Evolutionary conservation across 2,888 invertebrate species (phyloP), one percentile per base, ranked within the genome.

Genomic region (Lepidocyrtoides sp.): DNA sequence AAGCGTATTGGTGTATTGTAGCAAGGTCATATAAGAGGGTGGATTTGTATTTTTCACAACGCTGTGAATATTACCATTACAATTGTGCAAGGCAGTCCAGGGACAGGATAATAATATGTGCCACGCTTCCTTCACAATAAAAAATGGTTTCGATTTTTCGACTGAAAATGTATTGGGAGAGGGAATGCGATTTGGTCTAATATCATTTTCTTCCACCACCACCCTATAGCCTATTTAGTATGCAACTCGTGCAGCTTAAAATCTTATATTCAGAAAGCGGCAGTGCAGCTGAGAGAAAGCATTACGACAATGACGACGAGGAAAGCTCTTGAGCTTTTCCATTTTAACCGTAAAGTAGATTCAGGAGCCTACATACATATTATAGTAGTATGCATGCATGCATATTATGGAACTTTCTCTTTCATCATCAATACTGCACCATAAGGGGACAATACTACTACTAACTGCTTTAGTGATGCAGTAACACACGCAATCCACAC

Each of bases 221-320:
- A 26, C 32, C 48, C 41, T 29, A 17, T n/a, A 32, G 14, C 29
- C 82, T 83, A 14, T 83, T 83, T 83, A 66, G 82, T 66, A 84
- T 84, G 51, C 84, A 69, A 69, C 72, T 72, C 84, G 20, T 69
- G 84, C 44, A 48, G 84, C 84, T 72, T 84, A 51, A 69, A 84
- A 69, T 84, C 72, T 54, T 69, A 84, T 32, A 63, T 44, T 63
- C 82, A 63, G n/a, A n/a, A n/a, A n/a, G n/a, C n/a, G n/a, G 41
- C 32, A 66, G 66, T 44, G 72, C 23, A 17, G 44, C 20, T 17
- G 23, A 84, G 51, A 32, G 69, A 69, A 69, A 60, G 84, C 7
- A 57, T 51, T 79, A 79, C 23, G 72, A 72, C 72, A 72, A 72
- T 14, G 72, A 72, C 17, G 72, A 44, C 72, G 14, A 44, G 17